phyloP scores from a whole-genome alignment of 2,888 invertebrate genomes.

The Argyresthia albistria region DNA sequence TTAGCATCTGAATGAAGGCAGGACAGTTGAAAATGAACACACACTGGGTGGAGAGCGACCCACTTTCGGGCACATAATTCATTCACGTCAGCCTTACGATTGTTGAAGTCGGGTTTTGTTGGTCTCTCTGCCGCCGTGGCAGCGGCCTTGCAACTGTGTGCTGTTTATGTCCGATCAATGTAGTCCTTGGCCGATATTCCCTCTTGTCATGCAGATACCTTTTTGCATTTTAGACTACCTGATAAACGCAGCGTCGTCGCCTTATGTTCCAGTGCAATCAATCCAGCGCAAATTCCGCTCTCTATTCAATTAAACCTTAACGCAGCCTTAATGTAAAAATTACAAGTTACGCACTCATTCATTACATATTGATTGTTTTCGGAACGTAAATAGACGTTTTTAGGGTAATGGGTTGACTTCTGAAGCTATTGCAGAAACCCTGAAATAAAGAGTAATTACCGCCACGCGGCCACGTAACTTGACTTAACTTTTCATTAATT shows the following conservation, averaged over 20 bases:
- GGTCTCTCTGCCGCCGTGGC: not conserved
- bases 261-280: no score
- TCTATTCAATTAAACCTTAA: no score
- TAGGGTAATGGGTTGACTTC: no score
- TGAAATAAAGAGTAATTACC: no score
- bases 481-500: no score
- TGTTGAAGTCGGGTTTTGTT: not conserved
- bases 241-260: not conserved
- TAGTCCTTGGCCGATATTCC: constrained; percentile 60
- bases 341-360: no score
- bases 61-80: not conserved
- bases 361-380: no score
- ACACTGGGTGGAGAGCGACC: not conserved
- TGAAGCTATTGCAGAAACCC: no score
- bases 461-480: no score
- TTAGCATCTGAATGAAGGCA: not conserved
- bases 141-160: constrained; percentile 19
- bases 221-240: not conserved
- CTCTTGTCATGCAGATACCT: constrained; percentile 16
- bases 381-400: no score
- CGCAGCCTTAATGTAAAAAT: no score
- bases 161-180: constrained; percentile 24
- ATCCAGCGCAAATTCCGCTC: no score
- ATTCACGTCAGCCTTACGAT: constrained; percentile 1
- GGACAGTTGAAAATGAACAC: not conserved